phyloP scores from a whole-genome alignment of 2,113 vertebrate genomes.

The Periophthalmus modestus region DNA sequence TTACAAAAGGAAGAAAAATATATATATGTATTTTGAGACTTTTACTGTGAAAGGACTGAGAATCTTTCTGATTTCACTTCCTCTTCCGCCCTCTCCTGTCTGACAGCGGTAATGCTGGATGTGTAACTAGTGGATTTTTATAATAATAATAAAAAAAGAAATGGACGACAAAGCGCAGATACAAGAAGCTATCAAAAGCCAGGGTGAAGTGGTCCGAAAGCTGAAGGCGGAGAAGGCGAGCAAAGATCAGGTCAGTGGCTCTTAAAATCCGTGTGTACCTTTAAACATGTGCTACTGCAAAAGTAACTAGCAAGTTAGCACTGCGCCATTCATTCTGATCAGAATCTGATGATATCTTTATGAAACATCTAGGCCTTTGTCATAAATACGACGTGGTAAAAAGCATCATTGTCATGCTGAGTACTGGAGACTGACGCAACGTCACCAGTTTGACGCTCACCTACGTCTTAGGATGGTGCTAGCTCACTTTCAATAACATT shows the following conservation, averaged over 20 bases:
- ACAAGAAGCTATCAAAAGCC: conserved; percentile 75
- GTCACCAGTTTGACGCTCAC: background rate
- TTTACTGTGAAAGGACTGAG: conserved; percentile 9
- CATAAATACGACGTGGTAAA: background rate
- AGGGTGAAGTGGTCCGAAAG: conserved; percentile 78
- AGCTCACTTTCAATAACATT: background rate
- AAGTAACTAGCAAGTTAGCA: background rate
- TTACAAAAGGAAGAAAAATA: background rate
- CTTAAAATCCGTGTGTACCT: background rate
- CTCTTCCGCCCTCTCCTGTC: conserved; percentile 17
- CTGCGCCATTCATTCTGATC: background rate
- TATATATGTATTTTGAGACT: too few species aligned
- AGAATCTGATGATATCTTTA: background rate
- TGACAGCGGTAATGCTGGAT: background rate
- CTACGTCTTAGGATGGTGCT: background rate
- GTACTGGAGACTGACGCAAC: background rate
- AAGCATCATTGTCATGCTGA: background rate
- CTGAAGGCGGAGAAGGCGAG: conserved; percentile 76
- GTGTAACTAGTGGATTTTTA: background rate
- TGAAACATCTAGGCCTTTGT: background rate
- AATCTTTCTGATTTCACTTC: conserved; percentile 18
- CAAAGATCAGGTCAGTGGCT: conserved; percentile 76
- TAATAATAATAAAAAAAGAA: conserved; percentile 5
- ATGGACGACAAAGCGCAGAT: conserved; percentile 74
- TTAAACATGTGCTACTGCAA: conserved; percentile 1